Percentiles rank a stretch among this genome's conserved stretches.
phyloP scores from a whole-genome alignment of 2,888 invertebrate species.

The Ichneumon xanthorius region DNA sequence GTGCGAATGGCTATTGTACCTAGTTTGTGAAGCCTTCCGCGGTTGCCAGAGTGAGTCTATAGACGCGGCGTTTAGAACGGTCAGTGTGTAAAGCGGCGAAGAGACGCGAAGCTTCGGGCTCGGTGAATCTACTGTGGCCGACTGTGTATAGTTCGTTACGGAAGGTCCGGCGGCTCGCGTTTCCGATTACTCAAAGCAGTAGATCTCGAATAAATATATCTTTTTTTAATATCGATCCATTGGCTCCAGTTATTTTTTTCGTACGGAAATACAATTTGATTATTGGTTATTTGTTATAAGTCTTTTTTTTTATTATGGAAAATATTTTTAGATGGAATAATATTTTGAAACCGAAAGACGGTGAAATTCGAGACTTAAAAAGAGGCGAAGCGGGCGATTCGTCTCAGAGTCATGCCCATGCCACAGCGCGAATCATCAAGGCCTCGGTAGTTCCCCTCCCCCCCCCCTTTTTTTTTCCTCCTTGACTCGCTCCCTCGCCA shows the following conservation, averaged over 20 bases:
- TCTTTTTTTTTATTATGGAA: not conserved
- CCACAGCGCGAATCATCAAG: slow-evolving; percentile 6
- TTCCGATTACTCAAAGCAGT: slow-evolving; percentile 6
- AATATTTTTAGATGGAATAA: too few species aligned
- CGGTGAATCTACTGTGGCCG: not conserved
- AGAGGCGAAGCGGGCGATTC: not conserved
- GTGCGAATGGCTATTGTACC: not conserved
- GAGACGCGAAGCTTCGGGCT: not conserved
- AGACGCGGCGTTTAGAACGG: not conserved
- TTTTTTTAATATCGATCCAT: not conserved
- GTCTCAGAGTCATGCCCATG: slow-evolving; percentile 4
- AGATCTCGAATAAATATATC: not conserved
- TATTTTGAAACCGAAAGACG: not conserved
- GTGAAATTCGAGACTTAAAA: not conserved
- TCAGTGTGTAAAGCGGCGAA: not conserved
- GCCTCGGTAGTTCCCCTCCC: slow-evolving; percentile 7
- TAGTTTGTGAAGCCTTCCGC: not conserved
- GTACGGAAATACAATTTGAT: not conserved
- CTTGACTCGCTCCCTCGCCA: not conserved
- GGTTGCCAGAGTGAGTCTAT: not conserved
- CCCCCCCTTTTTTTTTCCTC: not conserved
- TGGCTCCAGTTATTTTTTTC: not conserved
- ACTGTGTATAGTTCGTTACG: not conserved
- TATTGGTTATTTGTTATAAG: too few species aligned
- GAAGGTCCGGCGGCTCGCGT: not conserved